Evolutionary conservation across 2,797 vertebrate species (phyloP).

Genomic region (Megalops cyprinoides): DNA sequence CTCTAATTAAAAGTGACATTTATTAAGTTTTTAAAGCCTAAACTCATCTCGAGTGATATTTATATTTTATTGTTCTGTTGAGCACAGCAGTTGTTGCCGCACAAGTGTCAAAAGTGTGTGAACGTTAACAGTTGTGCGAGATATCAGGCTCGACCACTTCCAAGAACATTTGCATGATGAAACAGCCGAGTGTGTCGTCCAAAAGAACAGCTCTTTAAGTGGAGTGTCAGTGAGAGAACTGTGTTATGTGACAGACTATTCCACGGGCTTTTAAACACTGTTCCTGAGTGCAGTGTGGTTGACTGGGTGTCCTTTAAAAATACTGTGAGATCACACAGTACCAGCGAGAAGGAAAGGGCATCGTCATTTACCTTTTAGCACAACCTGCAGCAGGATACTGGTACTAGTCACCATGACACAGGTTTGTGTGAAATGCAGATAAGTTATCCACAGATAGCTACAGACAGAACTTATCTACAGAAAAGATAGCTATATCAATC

Average conservation of each 20-base stretch:
- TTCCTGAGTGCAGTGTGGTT: too few relatives aligned
- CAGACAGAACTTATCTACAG: too few relatives aligned
- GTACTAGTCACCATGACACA: too few relatives aligned
- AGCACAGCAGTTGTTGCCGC: not conserved
- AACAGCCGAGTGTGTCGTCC: not conserved
- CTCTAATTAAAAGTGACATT: not conserved
- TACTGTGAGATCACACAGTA: too few relatives aligned
- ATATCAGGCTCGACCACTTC: not conserved
- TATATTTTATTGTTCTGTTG: not conserved
- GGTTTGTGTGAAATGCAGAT: too few relatives aligned
- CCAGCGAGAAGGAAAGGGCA: too few relatives aligned
- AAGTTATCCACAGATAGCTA: too few relatives aligned
- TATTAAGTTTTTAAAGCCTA: not conserved
- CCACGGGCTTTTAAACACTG: too few relatives aligned
- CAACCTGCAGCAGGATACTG: too few relatives aligned
- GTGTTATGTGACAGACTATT: not conserved
- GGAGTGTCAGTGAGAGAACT: not conserved
- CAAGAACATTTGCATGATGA: not conserved
- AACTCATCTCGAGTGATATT: not conserved
- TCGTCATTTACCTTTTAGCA: too few relatives aligned
- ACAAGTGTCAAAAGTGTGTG: not conserved
- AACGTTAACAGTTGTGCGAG: not conserved
- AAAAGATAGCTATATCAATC: too few relatives aligned
- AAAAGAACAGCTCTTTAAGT: not conserved
- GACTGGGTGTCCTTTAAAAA: too few relatives aligned